Percentiles rank a stretch among this genome's conserved stretches.
Conservation (phyloP, 2,797 vertebrate genomes). For the Simalia tracyae region DNA sequence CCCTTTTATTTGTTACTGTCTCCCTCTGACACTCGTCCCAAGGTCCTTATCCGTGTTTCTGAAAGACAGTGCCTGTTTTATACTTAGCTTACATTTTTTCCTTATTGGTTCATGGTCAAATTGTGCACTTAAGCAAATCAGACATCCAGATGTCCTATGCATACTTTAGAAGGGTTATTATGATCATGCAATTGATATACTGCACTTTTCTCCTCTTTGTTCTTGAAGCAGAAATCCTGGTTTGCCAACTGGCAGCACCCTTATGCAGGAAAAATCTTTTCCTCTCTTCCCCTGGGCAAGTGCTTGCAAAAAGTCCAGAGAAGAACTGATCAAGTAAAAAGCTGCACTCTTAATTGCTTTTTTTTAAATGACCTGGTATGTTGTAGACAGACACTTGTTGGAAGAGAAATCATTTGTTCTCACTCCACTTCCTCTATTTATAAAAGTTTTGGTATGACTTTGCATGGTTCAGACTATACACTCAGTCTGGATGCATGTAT, state of each 20-base stretch:
- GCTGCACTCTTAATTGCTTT: background rate
- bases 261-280: background rate
- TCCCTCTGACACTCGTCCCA: background rate
- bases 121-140: background rate
- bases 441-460: background rate
- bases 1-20: background rate
- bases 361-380: background rate
- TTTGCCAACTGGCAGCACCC: constrained; percentile 26
- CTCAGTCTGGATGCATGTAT: background rate
- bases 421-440: background rate
- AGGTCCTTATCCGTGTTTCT: background rate
- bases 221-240: background rate
- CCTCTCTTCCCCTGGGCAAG: background rate
- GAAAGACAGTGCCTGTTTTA: constrained; percentile 14
- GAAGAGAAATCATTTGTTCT: background rate
- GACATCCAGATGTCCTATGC: constrained; percentile 21
- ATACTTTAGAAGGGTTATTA: constrained; percentile 17
- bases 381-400: background rate
- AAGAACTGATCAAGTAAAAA: background rate
- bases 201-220: constrained; percentile 13
- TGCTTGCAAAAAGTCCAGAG: background rate
- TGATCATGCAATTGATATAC: constrained; percentile 5
- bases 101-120: background rate
- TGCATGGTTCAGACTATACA: background rate
- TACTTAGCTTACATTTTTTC: background rate